A percentile compares a stretch with the other conserved stretches of the same genome.
Evolutionary conservation across 2,888 invertebrate genomes (phyloP).

Genomic region (Trissonchulus sp.): DNA sequence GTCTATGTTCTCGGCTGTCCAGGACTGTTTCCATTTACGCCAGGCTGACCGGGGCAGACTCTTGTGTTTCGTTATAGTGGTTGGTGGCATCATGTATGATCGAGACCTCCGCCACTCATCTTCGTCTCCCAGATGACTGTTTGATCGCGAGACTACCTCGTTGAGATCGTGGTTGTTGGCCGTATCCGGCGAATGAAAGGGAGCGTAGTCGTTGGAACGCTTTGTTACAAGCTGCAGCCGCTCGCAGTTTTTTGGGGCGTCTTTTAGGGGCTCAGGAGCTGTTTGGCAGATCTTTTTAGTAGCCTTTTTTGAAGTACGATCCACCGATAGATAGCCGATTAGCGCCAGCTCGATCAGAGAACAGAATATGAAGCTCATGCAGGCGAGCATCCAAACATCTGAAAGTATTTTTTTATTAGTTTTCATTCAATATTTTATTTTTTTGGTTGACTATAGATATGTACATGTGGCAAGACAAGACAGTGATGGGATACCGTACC

Average conservation of each 20-base stretch:
- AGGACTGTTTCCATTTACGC: background rate
- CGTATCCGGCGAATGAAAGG: too few relatives aligned
- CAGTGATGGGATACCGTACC: too few relatives aligned
- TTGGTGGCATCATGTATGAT: background rate
- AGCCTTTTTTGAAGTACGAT: background rate
- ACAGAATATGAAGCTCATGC: slow-evolving; percentile 49
- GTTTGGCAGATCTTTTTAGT: background rate
- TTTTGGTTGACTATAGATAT: too few relatives aligned
- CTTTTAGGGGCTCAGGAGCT: background rate
- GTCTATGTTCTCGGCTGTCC: slow-evolving; percentile 43
- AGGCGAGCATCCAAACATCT: slow-evolving; percentile 50
- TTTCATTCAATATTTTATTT: too few relatives aligned
- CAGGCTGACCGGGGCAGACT: background rate
- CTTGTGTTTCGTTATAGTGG: background rate
- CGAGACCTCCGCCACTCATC: too few relatives aligned
- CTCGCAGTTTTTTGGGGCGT: background rate
- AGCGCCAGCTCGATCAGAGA: slow-evolving; percentile 48
- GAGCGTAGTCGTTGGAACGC: background rate
- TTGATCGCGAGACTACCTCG: too few relatives aligned
- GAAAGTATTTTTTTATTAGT: too few relatives aligned
- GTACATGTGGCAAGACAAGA: too few relatives aligned
- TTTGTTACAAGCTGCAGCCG: too few relatives aligned
- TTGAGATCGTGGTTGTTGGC: background rate
- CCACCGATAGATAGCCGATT: slow-evolving; percentile 40
- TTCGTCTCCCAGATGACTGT: background rate